A percentile compares a stretch with the other conserved stretches of the same genome.
Evolutionary conservation across 92 coral and sea anemone genomes (phyloP).

Genomic region (Bergia sp.): DNA sequence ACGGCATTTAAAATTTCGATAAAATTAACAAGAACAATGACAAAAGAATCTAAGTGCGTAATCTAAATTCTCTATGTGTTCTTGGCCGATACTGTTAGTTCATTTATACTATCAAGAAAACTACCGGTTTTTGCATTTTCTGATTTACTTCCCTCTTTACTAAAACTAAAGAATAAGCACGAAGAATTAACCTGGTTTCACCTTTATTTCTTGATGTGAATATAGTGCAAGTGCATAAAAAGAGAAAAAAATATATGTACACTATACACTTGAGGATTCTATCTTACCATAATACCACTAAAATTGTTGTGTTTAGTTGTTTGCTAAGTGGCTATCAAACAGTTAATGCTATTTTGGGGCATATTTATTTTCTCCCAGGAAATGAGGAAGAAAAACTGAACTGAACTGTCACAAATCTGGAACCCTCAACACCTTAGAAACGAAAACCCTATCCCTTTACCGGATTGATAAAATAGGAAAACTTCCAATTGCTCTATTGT

Average conservation of each 20-base stretch:
- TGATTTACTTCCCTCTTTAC: neutral
- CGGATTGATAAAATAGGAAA: neutral
- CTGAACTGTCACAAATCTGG: neutral
- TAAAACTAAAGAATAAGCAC: neutral
- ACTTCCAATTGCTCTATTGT: neutral
- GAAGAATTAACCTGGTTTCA: neutral
- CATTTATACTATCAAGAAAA: neutral
- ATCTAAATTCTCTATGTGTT: neutral
- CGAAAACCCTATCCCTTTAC: neutral
- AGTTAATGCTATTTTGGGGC: neutral
- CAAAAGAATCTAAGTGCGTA: neutral
- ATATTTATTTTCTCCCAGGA: neutral
- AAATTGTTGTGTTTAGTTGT: too few species aligned
- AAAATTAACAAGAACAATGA: conserved; percentile 11
- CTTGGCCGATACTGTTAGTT: neutral
- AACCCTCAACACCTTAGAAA: neutral
- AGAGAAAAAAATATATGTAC: conserved; percentile 10
- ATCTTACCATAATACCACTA: too few species aligned
- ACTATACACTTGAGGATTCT: conserved; percentile 21
- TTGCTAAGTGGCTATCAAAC: neutral
- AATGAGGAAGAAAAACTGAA: neutral
- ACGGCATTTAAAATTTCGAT: neutral
- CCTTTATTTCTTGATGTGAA: neutral
- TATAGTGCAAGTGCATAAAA: conserved; percentile 3
- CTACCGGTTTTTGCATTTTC: neutral